Percentiles rank a stretch among this genome's conserved stretches.
Conservation (phyloP, 2,113 vertebrate genomes). For the Neoarius graeffei region DNA sequence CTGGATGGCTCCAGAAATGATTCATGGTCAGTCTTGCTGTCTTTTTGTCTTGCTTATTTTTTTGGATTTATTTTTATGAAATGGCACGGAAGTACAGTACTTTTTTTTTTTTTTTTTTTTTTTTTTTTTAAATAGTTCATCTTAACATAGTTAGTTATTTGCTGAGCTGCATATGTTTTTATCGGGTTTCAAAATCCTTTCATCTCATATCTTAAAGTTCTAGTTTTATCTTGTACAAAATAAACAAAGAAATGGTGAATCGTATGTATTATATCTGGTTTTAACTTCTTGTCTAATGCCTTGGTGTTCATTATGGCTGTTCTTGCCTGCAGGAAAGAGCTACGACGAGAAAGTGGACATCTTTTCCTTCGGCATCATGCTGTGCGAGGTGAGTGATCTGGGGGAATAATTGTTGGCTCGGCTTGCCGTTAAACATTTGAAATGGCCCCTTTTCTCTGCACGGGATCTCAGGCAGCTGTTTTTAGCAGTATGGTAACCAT, state of each 20-base stretch:
- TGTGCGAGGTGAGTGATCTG: conserved; percentile 84
- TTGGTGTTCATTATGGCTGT: conserved; percentile 21
- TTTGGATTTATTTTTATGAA: not conserved
- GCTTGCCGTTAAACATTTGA: conserved; percentile 24
- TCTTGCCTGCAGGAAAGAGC: conserved; percentile 79
- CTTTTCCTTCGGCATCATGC: conserved; percentile 97
- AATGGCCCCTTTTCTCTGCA: conserved; percentile 22
- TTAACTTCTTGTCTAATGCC: conserved; percentile 19
- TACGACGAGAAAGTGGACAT: conserved; percentile 97
- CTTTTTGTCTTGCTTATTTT: not conserved
- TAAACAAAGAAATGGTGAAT: not conserved
- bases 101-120: not conserved
- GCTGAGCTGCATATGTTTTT: not conserved
- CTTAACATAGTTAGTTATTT: not conserved
- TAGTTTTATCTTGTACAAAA: not conserved
- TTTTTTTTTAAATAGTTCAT: not conserved
- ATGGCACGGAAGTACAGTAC: not conserved
- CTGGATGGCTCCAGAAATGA: conserved; percentile 99
- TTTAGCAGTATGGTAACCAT: conserved; percentile 37
- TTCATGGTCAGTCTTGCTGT: conserved; percentile 81
- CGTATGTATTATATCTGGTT: not conserved
- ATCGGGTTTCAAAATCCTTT: not conserved
- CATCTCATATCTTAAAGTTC: not conserved
- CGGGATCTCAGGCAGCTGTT: not conserved
- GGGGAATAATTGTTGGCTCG: conserved; percentile 27